phyloP scores from a whole-genome alignment of 2,113 vertebrate genomes.

The Uropsilus gracilis region DNA sequence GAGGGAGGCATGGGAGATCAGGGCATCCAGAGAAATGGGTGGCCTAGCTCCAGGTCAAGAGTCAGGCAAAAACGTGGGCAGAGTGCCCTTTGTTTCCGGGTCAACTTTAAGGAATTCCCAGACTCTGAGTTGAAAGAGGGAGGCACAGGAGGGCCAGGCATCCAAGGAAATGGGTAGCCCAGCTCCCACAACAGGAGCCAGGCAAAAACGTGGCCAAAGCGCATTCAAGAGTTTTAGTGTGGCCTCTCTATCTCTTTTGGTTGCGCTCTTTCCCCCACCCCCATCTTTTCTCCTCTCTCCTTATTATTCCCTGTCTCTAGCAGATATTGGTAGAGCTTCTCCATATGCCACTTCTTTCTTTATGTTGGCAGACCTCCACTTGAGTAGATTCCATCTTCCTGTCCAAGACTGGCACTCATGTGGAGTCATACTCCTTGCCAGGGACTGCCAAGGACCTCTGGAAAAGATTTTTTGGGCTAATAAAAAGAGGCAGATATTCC shows the following conservation, averaged over 20 bases:
- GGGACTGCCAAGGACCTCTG: not conserved
- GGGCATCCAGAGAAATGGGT: too few species aligned
- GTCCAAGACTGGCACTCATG: not conserved
- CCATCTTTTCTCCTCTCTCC: not conserved
- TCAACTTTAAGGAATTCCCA: too few species aligned
- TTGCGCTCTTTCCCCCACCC: not conserved
- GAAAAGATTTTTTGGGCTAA: not conserved
- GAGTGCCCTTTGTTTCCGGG: too few species aligned
- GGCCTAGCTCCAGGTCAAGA: too few species aligned
- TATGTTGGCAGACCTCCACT: not conserved
- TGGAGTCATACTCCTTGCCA: conserved; percentile 4
- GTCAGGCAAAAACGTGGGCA: too few species aligned
- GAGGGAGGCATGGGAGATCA: too few species aligned
- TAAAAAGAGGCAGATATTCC: not conserved
- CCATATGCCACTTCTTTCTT: not conserved
- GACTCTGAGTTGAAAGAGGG: too few species aligned
- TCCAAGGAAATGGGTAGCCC: too few species aligned
- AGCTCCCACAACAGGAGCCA: too few species aligned
- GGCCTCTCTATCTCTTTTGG: not conserved
- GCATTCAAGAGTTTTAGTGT: not conserved
- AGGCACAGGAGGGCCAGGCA: too few species aligned
- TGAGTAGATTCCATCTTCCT: not conserved
- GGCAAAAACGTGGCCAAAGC: too few species aligned
- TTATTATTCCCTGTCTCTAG: not conserved
- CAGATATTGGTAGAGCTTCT: not conserved